phyloP scores from a whole-genome alignment of 2,113 vertebrate species.

The Gnathochromis pfefferi region DNA sequence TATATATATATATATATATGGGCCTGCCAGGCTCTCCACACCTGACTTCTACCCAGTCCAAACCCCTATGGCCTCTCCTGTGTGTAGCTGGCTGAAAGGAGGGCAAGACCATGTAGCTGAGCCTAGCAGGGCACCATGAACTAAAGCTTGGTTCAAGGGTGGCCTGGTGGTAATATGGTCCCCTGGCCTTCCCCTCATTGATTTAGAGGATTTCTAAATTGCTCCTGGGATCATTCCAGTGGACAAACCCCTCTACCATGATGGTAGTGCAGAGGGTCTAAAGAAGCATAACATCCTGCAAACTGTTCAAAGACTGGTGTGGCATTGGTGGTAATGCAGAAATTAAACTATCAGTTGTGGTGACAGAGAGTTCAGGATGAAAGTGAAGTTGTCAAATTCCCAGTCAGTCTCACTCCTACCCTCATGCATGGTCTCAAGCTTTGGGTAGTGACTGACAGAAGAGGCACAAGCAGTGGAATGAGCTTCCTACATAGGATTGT shows the following conservation, averaged over 20 bases:
- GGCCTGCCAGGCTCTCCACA: not conserved
- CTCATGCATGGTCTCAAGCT: not conserved
- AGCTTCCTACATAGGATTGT: not conserved
- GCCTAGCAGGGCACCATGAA: not conserved
- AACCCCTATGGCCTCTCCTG: not conserved
- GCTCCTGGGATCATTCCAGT: not conserved
- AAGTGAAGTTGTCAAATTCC: not conserved
- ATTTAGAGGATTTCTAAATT: not conserved
- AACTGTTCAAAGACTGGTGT: not conserved
- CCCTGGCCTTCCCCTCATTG: not conserved
- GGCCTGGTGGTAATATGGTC: not conserved
- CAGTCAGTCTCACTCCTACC: not conserved
- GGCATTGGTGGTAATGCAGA: not conserved
- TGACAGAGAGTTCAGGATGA: not conserved
- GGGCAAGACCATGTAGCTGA: not conserved
- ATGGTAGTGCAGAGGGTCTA: not conserved
- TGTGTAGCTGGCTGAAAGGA: not conserved
- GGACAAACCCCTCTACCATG: not conserved
- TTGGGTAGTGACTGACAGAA: not conserved
- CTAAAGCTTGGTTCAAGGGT: not conserved
- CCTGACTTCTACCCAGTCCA: not conserved
- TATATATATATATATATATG: rapidly evolving
- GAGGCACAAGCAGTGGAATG: not conserved
- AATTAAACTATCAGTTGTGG: not conserved
- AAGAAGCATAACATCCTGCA: not conserved